Conservation (phyloP, 2,888 invertebrate genomes). For the Drosophila leonis region DNA sequence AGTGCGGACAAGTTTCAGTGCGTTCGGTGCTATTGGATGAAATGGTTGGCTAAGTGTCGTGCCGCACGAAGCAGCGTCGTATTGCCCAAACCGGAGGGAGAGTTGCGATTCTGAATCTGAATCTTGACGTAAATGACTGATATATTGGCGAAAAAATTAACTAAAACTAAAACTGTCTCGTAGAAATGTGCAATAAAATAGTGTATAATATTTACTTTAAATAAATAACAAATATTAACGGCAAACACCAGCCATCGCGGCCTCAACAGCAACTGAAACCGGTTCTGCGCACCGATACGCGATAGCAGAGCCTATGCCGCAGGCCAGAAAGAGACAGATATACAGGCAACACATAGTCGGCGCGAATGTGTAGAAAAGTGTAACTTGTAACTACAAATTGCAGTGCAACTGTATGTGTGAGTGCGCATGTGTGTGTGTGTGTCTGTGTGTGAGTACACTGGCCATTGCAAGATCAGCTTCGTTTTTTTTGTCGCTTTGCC, state of each 20-base stretch:
- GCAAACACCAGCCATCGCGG: constrained; percentile 52
- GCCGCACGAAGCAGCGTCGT: constrained; percentile 72
- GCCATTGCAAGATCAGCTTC: constrained; percentile 67
- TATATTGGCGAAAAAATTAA: constrained; percentile 5
- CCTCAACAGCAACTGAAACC: constrained; percentile 55
- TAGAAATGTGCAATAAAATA: constrained; percentile 40
- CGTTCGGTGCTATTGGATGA: constrained; percentile 85
- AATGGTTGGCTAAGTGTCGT: constrained; percentile 80
- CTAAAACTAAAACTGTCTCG: not conserved
- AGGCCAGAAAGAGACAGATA: constrained; percentile 73
- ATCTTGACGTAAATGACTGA: constrained; percentile 17
- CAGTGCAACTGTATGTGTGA: constrained; percentile 50
- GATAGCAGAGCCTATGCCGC: constrained; percentile 44
- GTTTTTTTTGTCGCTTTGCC: constrained; percentile 36
- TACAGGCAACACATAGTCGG: constrained; percentile 43
- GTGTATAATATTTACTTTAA: constrained; percentile 39
- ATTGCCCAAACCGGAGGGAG: constrained; percentile 52
- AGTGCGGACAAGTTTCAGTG: constrained; percentile 81
- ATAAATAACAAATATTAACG: constrained; percentile 38
- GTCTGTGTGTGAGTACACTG: not conserved
- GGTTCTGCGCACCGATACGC: constrained; percentile 68
- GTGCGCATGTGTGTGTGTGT: constrained; percentile 26
- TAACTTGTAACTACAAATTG: constrained; percentile 77
- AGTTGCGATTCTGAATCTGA: constrained; percentile 51
- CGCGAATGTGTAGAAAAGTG: constrained; percentile 69